These are phyloP conservation scores for Brachyhypopomus gauderio DNA, from an alignment of 2,113 vertebrate species.

Conservation along the genomic window DNA sequence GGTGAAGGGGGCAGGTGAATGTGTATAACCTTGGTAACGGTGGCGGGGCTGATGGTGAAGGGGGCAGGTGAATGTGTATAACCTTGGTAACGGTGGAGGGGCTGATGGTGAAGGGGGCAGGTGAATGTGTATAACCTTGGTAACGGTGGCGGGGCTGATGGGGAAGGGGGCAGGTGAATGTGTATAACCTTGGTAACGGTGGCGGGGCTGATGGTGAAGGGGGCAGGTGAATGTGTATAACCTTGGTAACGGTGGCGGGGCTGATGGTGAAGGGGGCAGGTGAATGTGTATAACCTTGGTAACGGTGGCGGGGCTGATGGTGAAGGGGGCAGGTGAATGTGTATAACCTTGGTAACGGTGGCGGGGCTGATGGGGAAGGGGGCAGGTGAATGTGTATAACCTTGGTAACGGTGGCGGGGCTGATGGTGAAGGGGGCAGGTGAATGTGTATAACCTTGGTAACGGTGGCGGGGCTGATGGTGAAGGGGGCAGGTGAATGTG, in stretches of 20 bases:
- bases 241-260: constrained; percentile 92
- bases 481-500: constrained; percentile 87
- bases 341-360: constrained; percentile 88
- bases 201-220: constrained; percentile 91
- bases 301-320: constrained; percentile 90
- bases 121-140: constrained; percentile 80
- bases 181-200: constrained; percentile 88
- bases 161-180: constrained; percentile 80
- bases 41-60: constrained; percentile 91
- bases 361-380: constrained; percentile 93
- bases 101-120: constrained; percentile 88
- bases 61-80: constrained; percentile 74
- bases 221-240: constrained; percentile 74
- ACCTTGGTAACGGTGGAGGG: constrained; percentile 94
- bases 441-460: constrained; percentile 80
- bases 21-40: constrained; percentile 86
- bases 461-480: constrained; percentile 91
- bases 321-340: constrained; percentile 79
- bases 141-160: constrained; percentile 90
- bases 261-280: constrained; percentile 88
- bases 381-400: constrained; percentile 74
- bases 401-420: constrained; percentile 91
- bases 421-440: constrained; percentile 87
- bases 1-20: constrained; percentile 80
- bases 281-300: constrained; percentile 80